A percentile compares a stretch with the other conserved stretches of the same genome.
These are phyloP conservation scores for Microplitis manilae DNA, from an alignment of 2,888 invertebrate genomes.

Conservation along the genomic window DNA sequence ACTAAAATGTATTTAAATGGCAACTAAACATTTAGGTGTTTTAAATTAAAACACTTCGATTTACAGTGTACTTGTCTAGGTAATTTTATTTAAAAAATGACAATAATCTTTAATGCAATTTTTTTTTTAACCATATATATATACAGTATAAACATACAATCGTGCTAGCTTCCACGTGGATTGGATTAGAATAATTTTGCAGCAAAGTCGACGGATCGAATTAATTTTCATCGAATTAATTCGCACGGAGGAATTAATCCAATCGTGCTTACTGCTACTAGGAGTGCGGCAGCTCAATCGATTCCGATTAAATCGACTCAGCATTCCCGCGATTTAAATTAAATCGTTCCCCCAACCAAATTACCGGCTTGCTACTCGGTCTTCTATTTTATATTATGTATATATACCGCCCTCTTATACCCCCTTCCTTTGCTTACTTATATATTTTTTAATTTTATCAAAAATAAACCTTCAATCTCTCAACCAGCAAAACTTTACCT, in stretches of 20 bases:
- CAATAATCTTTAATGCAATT: too few relatives aligned
- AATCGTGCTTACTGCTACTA: conserved; percentile 57
- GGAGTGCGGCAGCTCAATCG: conserved; percentile 58
- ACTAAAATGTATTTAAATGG: too few relatives aligned
- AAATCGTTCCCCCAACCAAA: conserved; percentile 58
- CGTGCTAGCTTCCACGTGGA: conserved; percentile 50
- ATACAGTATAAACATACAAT: conserved; percentile 38
- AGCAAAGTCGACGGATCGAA: conserved; percentile 60
- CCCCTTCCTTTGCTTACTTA: too few relatives aligned
- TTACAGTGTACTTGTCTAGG: too few relatives aligned
- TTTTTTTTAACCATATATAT: neutral
- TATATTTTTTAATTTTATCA: too few relatives aligned
- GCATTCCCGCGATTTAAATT: conserved; percentile 63
- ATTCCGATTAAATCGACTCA: conserved; percentile 65
- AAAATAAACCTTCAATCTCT: too few relatives aligned
- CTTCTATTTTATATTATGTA: conserved; percentile 18
- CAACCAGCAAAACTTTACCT: too few relatives aligned
- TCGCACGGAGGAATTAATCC: conserved; percentile 65
- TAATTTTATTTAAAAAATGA: too few relatives aligned
- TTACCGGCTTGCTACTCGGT: conserved; percentile 44
- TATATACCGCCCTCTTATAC: conserved; percentile 10
- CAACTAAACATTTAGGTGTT: too few relatives aligned
- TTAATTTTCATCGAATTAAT: conserved; percentile 70
- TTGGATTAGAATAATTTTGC: conserved; percentile 62
- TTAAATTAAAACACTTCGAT: too few relatives aligned